These are phyloP conservation scores for Picus viridis DNA, from an alignment of 2,797 vertebrate species.

Conservation along the genomic window DNA sequence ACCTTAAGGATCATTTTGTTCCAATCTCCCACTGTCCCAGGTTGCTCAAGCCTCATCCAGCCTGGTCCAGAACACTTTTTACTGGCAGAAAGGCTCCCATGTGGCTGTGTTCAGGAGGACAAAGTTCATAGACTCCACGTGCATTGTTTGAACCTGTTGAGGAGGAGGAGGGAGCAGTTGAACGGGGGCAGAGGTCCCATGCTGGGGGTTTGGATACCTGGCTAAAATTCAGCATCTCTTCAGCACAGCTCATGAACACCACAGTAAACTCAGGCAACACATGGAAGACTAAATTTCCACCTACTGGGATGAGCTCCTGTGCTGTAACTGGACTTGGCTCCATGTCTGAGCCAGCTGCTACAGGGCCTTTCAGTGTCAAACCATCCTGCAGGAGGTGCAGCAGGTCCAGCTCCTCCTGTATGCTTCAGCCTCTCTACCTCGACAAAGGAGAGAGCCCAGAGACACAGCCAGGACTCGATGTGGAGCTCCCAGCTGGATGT, in stretches of 20 bases:
- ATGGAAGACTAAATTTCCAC: not conserved
- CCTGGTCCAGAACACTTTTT: too few species aligned
- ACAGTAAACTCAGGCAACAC: not conserved
- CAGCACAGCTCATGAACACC: not conserved
- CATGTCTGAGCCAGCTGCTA: not conserved
- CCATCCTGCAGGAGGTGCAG: not conserved
- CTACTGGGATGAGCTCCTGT: not conserved
- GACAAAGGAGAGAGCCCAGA: not conserved
- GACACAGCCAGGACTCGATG: not conserved
- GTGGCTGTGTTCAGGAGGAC: not conserved
- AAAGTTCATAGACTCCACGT: not conserved
- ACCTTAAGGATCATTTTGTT: too few species aligned
- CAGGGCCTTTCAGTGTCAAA: not conserved
- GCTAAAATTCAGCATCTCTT: not conserved
- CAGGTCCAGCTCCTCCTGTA: not conserved
- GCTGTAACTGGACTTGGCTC: not conserved
- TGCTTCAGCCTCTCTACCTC: not conserved
- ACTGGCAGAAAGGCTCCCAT: not conserved
- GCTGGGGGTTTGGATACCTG: not conserved
- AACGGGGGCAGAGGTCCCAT: not conserved
- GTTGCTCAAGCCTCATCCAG: too few species aligned
- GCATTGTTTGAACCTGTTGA: not conserved
- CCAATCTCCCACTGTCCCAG: too few species aligned
- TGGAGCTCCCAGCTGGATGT: not conserved
- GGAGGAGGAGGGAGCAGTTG: not conserved